Evolutionary conservation across 2,888 invertebrate species (phyloP).

Genomic region (Dyspetes luteomarginatus): DNA sequence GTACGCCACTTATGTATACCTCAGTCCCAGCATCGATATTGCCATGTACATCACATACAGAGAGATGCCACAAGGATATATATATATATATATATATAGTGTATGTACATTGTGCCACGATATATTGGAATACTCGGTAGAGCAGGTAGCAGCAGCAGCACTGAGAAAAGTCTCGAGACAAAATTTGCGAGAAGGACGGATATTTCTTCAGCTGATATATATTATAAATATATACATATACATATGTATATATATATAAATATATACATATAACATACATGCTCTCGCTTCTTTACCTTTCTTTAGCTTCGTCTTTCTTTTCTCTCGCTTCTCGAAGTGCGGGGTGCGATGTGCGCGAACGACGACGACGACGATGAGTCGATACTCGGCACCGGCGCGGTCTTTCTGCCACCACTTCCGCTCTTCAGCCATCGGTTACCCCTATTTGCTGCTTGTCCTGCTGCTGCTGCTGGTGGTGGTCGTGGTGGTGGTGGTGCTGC

Average conservation of each 20-base stretch:
- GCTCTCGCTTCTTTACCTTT: slow-evolving; percentile 41
- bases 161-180: slow-evolving; percentile 46
- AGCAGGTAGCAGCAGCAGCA: slow-evolving; percentile 49
- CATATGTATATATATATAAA: neutral
- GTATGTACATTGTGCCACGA: slow-evolving; percentile 4
- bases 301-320: slow-evolving; percentile 55
- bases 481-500: slow-evolving; percentile 57
- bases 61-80: slow-evolving; percentile 25
- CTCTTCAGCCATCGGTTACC: slow-evolving; percentile 64
- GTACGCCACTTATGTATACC: slow-evolving; percentile 20
- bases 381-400: slow-evolving; percentile 65
- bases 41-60: slow-evolving; percentile 5
- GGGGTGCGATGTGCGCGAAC: slow-evolving; percentile 56
- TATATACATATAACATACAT: slow-evolving; percentile 9
- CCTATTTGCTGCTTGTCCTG: slow-evolving; percentile 73
- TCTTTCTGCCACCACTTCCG: slow-evolving; percentile 59
- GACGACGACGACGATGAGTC: slow-evolving; percentile 59
- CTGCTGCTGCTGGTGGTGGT: slow-evolving; percentile 50
- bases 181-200: slow-evolving; percentile 52
- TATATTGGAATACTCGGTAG: slow-evolving; percentile 28
- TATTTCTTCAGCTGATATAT: slow-evolving; percentile 14
- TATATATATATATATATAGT: slow-evolving; percentile 2
- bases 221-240: neutral
- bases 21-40: slow-evolving; percentile 3
- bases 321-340: slow-evolving; percentile 58